Base-by-base conservation (phyloP, 2,888 invertebrate genomes). In the Microctonus brassicae region DNA sequence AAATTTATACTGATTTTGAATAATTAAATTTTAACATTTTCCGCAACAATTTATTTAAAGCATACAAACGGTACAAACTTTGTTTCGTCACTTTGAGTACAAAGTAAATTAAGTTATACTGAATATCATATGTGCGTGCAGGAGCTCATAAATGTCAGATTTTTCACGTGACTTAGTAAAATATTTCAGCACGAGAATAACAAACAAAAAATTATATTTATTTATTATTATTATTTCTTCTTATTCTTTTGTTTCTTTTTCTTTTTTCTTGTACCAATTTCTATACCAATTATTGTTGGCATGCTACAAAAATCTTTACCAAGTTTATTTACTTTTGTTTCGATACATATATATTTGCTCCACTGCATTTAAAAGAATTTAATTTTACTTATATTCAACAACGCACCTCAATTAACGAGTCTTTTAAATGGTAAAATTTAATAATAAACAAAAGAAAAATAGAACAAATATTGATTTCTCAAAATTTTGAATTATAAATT, bases 51-150 rank as follows among this genome's bases (percentile, higher is more conserved):
- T 86, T 86, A 86, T 87, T 87, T 83, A 83, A 87, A 86, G 87
- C 87, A 87, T 87, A 87, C 87, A 87, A 87, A 87, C 85, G 84
- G 85, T 87, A 87, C 85, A 87, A 86, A 87, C 86, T 83, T 79
- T 82, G 81, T 80, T 79, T 81, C 82, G 6, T 83, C 81, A 80
- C 78, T 81, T 82, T 81, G 81, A 84, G 80, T 86, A 86, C 79
- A 86, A 85, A 86, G 83, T 80, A 83, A 83, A 83, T 83, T 81
- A 83, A 81, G 61, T 75, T 75, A 74, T 57, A 53, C 75, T 76
- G 72, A 66, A 69, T 70, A 72, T 74, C 62, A 17, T 34, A 55
- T 70, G 62, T 69, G 69, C 65, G 62, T 70, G 55, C 66, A 67
- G 73, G 72, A 70, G 53, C 20, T n/a, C 26, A 1, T 13, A 26